Percentiles rank a stretch among this genome's conserved stretches.
phyloP scores from a whole-genome alignment of 2,797 vertebrate species.

The Hirundo rustica region DNA sequence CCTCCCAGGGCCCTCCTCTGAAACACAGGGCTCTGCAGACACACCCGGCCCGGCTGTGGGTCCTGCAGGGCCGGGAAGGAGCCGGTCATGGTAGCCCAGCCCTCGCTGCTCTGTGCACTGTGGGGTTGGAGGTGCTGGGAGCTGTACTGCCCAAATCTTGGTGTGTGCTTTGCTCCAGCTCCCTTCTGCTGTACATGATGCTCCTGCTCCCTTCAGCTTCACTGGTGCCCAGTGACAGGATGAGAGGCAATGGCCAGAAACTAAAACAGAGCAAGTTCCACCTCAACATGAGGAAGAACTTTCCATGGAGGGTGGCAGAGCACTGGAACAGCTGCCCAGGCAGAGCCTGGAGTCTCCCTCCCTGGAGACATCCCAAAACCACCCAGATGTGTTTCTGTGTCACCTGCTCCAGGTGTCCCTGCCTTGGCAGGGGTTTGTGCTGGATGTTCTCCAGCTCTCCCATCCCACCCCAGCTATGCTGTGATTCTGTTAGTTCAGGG shows the following conservation, averaged over 20 bases:
- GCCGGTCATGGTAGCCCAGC: background rate
- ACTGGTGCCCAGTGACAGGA: background rate
- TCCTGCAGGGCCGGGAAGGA: background rate
- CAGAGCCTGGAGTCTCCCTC: background rate
- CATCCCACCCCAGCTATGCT: background rate
- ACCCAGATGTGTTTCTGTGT: background rate
- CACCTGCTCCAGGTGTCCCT: background rate
- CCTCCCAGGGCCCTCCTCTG: background rate
- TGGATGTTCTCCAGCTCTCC: background rate
- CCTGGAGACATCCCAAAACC: background rate
- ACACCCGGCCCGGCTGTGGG: background rate
- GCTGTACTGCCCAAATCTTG: background rate
- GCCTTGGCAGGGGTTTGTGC: background rate
- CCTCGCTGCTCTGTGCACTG: background rate
- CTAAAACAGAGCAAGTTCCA: background rate
- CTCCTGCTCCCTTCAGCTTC: background rate
- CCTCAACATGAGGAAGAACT: background rate
- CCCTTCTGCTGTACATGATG: background rate
- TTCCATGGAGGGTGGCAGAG: background rate
- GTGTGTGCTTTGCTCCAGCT: background rate
- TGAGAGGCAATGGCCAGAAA: background rate
- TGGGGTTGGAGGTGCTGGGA: background rate
- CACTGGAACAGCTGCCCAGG: background rate
- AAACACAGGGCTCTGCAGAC: background rate
- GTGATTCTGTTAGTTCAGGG: background rate